Base-by-base conservation (phyloP, 2,888 invertebrate genomes). In the Limnephilus marmoratus region DNA sequence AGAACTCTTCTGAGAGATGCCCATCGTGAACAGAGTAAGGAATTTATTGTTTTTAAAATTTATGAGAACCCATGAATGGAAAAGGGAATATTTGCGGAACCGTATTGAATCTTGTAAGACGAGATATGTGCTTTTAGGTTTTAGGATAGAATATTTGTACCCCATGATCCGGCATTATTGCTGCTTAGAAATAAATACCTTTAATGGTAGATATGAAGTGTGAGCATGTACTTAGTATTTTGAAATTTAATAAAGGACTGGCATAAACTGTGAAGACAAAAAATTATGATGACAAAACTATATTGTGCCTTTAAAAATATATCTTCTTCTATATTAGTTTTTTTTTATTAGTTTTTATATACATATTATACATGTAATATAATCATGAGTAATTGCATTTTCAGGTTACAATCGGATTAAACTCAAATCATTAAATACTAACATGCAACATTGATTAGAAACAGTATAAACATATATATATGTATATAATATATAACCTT, bases 31-130 rank as follows among this genome's bases (percentile, higher is more conserved):
- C 92, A 92, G 91, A 86, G 90, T 91, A 91, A 90, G 91, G 85
- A 92, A 93, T 93, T 92, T 93, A 93, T 93, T 93, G 92, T 93
- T 93, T 93, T 93, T 83, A 81, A 91, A 92, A 93, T 93, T 92
- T 93, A 93, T 92, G 93, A 91, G 90, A 91, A 87, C 91, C 82
- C 82, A 93, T 93, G 93, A 92, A 93, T 93, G 91, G 90, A 87
- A 82, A 86, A 86, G 37, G 83, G 83, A 83, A 83, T 83, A 83
- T 83, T 83, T 41, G 83, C 83, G 83, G 83, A 24, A 18, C 83
- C 24, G 37, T 83, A 37, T 83, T 83, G 83, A 34, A 37, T 18
- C 41, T 83, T 83, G 37, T 83, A 83, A 83, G 83, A 83, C 83
- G 83, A 83, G 83, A 31, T 34, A 83, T 83, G 83, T 83, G 83